Percentiles rank a stretch among this genome's conserved stretches.
Conservation (phyloP, 2,113 vertebrate species). For the Callorhinus ursinus region DNA sequence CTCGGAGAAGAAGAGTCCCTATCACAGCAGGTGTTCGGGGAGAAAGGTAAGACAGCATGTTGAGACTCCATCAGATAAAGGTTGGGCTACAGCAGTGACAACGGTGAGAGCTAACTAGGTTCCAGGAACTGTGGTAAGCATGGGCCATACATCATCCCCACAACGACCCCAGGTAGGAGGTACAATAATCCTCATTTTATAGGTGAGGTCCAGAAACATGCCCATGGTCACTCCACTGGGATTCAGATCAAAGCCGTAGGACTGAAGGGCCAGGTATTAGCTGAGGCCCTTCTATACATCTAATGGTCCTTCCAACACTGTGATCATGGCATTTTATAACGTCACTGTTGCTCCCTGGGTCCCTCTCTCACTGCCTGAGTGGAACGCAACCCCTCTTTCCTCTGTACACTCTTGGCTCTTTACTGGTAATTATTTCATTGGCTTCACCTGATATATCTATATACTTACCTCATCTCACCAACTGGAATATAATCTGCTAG, state of each 20-base stretch:
- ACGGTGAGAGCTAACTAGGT: not conserved
- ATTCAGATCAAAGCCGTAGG: not conserved
- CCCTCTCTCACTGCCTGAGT: not conserved
- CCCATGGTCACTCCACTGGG: not conserved
- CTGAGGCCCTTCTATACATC: fast-evolving
- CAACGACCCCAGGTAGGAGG: not conserved
- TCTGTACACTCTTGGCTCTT: not conserved
- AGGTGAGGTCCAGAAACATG: not conserved
- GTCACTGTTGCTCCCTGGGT: not conserved
- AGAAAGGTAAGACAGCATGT: not conserved
- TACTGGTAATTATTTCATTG: not conserved
- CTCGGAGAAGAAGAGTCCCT: not conserved
- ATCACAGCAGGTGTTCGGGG: not conserved
- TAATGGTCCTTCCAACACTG: not conserved
- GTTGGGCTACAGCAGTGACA: not conserved
- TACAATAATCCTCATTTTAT: not conserved
- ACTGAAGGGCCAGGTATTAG: not conserved
- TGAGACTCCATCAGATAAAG: not conserved
- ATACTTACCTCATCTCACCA: not conserved
- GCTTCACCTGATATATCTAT: not conserved
- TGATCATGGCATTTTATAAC: not conserved
- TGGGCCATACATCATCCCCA: not conserved
- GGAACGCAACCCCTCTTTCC: fast-evolving
- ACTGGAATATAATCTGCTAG: no score
- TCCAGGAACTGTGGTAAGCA: not conserved